phyloP scores from a whole-genome alignment of 2,888 invertebrate genomes.

The Orthonychiurus folsomi region DNA sequence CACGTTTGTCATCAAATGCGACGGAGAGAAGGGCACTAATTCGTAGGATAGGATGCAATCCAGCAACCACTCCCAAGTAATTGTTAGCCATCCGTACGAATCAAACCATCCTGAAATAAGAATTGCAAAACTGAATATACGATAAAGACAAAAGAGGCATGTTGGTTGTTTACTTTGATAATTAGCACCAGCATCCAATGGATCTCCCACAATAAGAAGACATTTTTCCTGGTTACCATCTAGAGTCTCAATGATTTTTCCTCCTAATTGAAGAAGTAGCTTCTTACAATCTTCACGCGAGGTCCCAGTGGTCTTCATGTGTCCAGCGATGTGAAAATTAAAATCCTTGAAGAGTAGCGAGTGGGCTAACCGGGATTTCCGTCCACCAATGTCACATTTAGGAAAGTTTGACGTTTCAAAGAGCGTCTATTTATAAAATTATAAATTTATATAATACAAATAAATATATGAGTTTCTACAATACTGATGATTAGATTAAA shows the following conservation, averaged over 20 bases:
- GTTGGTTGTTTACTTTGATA: constrained; percentile 25
- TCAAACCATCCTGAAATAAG: constrained; percentile 27
- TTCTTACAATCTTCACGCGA: constrained; percentile 34
- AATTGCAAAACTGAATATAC: no score
- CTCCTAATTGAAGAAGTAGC: constrained; percentile 28
- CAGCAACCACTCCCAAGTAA: constrained; percentile 35
- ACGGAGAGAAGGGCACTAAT: constrained; percentile 16
- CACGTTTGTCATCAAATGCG: neutral
- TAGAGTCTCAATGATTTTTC: constrained; percentile 16
- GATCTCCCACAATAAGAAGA: constrained; percentile 30
- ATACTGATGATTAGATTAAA: no score
- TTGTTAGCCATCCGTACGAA: constrained; percentile 24
- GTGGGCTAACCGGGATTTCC: no score
- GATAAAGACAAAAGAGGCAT: no score
- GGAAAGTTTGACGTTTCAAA: no score
- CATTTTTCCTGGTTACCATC: constrained; percentile 12
- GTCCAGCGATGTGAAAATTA: constrained; percentile 28
- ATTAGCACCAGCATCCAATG: constrained; percentile 9
- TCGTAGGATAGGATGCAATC: constrained; percentile 32
- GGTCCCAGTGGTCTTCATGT: constrained; percentile 28
- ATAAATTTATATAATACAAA: no score
- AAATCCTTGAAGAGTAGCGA: no score
- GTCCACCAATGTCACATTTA: no score
- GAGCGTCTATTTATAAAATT: no score
- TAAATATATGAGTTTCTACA: no score